Evolutionary conservation across 2,888 invertebrate species (phyloP).

Genomic region (Heliconius ethilla): DNA sequence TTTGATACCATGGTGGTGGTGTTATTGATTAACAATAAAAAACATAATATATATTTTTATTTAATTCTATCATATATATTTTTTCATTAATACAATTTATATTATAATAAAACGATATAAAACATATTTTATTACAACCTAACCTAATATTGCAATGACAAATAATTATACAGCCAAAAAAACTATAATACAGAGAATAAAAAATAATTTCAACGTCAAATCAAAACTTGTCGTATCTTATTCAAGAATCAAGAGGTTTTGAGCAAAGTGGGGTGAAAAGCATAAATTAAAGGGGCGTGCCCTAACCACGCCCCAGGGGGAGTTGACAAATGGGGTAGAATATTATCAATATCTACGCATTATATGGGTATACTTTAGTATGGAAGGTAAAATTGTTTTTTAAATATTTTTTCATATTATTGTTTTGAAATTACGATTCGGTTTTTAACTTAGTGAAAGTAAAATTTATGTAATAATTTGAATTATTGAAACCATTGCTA

Average conservation of each 20-base stretch:
- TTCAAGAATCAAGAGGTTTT: constrained; percentile 21
- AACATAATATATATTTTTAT: no score
- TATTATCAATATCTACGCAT: constrained; percentile 24
- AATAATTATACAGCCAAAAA: not conserved
- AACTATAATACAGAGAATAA: not conserved
- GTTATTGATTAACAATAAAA: no score
- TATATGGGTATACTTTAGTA: constrained; percentile 2
- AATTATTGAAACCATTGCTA: not conserved
- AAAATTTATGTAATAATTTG: not conserved
- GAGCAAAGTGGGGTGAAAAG: constrained; percentile 44
- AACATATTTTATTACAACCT: not conserved
- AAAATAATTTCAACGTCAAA: not conserved
- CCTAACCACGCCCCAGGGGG: constrained; percentile 48
- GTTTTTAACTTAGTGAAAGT: not conserved
- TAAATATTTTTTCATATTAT: not conserved
- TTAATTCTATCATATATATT: not conserved
- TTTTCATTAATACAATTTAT: not conserved
- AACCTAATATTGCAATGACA: not conserved
- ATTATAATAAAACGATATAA: not conserved
- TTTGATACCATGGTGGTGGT: no score
- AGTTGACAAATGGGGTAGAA: constrained; percentile 35
- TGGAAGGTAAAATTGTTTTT: not conserved
- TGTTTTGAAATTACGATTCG: not conserved
- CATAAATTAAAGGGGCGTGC: constrained; percentile 48
- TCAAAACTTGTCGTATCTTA: constrained; percentile 18